These are phyloP conservation scores for Gila robusta DNA, from an alignment of 2,797 vertebrate species.

Conservation along the genomic window DNA sequence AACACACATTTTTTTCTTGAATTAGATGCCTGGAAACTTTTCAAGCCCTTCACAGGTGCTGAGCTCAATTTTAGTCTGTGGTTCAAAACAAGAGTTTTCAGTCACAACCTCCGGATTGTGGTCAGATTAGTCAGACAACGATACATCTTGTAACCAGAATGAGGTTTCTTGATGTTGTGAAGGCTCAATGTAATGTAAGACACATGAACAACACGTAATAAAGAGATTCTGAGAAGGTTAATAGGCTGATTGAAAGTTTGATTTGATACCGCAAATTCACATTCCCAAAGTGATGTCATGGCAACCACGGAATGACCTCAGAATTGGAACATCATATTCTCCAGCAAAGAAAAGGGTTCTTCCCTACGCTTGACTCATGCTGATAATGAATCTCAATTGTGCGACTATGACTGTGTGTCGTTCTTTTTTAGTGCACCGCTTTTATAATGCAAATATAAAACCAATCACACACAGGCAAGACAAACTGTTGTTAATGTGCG, in stretches of 20 bases:
- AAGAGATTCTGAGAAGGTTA: slow-evolving; percentile 35
- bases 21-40: slow-evolving; percentile 1
- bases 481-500: background rate
- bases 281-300: slow-evolving; percentile 32
- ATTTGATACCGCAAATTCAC: slow-evolving; percentile 43
- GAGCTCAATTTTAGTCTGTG: slow-evolving; percentile 43
- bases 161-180: slow-evolving; percentile 25
- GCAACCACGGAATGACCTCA: slow-evolving; percentile 58
- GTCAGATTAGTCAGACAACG: slow-evolving; percentile 47
- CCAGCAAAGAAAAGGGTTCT: slow-evolving; percentile 17
- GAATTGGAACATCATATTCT: slow-evolving; percentile 56
- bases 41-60: slow-evolving; percentile 37
- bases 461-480: slow-evolving; percentile 23
- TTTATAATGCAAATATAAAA: slow-evolving; percentile 60
- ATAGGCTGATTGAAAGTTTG: slow-evolving; percentile 46
- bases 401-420: slow-evolving; percentile 50
- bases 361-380: slow-evolving; percentile 15
- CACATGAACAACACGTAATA: slow-evolving; percentile 17
- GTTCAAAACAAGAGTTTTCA: slow-evolving; percentile 46
- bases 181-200: slow-evolving; percentile 14
- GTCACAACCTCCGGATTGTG: slow-evolving; percentile 24
- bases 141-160: slow-evolving; percentile 22
- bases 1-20: background rate
- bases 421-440: slow-evolving; percentile 13
- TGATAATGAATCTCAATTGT: slow-evolving; percentile 50